These are phyloP conservation scores for Ophion ellenae DNA, from an alignment of 2,888 invertebrate genomes.

Conservation along the genomic window DNA sequence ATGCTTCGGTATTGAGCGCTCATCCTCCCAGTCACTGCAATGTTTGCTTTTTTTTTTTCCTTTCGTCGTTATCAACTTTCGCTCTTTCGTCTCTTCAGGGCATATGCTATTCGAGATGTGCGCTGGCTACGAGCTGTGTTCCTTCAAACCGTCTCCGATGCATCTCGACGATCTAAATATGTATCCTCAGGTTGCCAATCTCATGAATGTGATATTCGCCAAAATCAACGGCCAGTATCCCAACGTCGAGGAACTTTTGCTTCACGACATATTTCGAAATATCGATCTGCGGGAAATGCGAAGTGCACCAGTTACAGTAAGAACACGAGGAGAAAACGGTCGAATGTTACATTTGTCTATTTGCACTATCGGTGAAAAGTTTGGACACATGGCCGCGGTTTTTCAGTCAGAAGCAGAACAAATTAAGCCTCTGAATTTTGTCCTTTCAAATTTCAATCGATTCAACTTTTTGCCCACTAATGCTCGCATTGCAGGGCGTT, in stretches of 20 bases:
- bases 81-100: constrained; percentile 81
- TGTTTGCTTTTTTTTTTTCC: neutral
- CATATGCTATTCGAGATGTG: constrained; percentile 97
- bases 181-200: constrained; percentile 92
- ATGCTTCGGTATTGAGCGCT: constrained; percentile 87
- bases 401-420: neutral
- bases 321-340: constrained; percentile 65
- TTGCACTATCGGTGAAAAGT: neutral
- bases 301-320: constrained; percentile 91
- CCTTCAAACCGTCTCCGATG: constrained; percentile 90
- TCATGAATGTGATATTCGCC: constrained; percentile 91
- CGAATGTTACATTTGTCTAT: neutral
- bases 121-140: constrained; percentile 91
- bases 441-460: no score
- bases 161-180: constrained; percentile 89
- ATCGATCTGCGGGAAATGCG: constrained; percentile 95
- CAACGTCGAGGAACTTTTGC: constrained; percentile 91
- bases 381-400: neutral
- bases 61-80: constrained; percentile 10
- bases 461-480: neutral
- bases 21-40: neutral
- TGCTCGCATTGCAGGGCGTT: no score
- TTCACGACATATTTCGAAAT: constrained; percentile 93
- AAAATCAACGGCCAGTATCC: constrained; percentile 88
- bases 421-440: no score